Evolutionary conservation across 1,140 invertebrate genomes (phyloP).

Genomic region (Vanessa tameamea): DNA sequence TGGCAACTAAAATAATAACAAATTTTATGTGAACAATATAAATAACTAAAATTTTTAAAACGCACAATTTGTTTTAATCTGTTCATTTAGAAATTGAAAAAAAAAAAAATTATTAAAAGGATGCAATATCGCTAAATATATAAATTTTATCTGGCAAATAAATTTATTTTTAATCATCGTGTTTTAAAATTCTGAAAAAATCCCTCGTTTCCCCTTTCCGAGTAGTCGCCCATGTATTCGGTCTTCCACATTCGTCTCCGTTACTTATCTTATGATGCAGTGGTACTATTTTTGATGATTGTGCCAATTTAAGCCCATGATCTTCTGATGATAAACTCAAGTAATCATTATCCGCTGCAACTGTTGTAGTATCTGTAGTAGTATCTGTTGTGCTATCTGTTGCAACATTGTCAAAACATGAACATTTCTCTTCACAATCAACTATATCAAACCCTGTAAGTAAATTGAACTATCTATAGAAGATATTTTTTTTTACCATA

Average conservation of each 20-base stretch:
- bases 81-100: not conserved
- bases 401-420: constrained; percentile 1
- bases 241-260: constrained; percentile 11
- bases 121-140: not conserved
- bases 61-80: not conserved
- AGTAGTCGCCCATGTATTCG: constrained; percentile 45
- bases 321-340: constrained; percentile 1
- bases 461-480: not conserved
- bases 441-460: not conserved
- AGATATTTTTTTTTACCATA: not conserved
- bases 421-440: constrained; percentile 20
- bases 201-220: constrained; percentile 51
- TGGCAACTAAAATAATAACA: no score
- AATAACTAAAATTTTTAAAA: not conserved
- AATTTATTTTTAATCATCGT: constrained; percentile 19
- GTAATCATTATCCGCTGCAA: not conserved
- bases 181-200: constrained; percentile 48
- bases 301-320: not conserved
- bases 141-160: not conserved
- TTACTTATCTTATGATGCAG: not conserved
- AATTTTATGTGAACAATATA: no score
- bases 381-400: not conserved
- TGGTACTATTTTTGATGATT: not conserved
- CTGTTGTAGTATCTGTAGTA: not conserved
- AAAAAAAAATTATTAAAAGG: not conserved